Conservation (phyloP, 2,113 vertebrate species). For the Corydoras maculifer region DNA sequence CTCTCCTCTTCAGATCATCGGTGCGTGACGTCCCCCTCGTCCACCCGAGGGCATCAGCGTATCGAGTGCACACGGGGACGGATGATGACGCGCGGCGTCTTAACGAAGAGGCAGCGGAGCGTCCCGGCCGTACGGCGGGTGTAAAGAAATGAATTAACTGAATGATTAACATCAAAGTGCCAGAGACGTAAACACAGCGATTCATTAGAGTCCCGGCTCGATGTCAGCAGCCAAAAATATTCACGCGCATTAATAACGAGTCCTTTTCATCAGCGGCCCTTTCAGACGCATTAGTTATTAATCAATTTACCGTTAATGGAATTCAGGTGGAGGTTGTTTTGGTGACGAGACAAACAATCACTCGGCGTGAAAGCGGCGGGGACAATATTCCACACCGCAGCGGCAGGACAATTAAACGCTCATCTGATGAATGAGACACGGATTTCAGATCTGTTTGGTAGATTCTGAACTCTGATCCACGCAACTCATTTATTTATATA, state of each 20-base stretch:
- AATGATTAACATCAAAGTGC: background rate
- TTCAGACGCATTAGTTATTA: slow-evolving; percentile 11
- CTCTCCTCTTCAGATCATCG: too few relatives aligned
- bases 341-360: background rate
- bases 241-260: slow-evolving; percentile 1
- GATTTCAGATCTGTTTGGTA: too few relatives aligned
- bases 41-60: too few relatives aligned
- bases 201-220: slow-evolving; percentile 1
- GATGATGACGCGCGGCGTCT: too few relatives aligned
- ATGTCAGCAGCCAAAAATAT: background rate
- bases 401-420: too few relatives aligned
- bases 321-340: background rate
- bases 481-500: too few relatives aligned
- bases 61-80: too few relatives aligned
- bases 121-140: too few relatives aligned
- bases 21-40: too few relatives aligned
- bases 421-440: background rate
- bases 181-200: background rate
- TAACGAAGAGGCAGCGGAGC: background rate
- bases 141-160: background rate
- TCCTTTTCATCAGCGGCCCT: background rate
- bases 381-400: background rate
- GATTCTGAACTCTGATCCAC: too few relatives aligned
- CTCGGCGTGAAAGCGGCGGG: background rate
- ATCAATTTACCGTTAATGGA: background rate